Base-by-base conservation (phyloP, 2,113 vertebrate species). In the Oplegnathus fasciatus region DNA sequence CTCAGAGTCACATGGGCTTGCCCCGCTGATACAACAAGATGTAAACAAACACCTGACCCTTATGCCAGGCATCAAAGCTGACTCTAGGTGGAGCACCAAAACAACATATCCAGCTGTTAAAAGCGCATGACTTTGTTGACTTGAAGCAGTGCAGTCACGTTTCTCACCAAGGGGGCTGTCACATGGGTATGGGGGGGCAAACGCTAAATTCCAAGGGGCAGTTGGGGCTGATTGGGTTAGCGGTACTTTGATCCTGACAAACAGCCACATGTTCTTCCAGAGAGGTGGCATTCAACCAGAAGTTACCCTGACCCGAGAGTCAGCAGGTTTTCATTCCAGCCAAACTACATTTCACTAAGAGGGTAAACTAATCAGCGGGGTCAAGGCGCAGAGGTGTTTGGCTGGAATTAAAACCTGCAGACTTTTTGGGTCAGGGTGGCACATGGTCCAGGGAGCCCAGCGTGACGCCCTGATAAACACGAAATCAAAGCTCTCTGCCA, bases 11-110 rank as follows among this genome's bases (percentile, higher is more conserved):
- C 91, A 79, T 85, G 89, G 78, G 26, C 79, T 66, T 79, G 75
- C 55, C n/a, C 24, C 13, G 34, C 58, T 69, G 73, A 66, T 69
- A 61, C 13, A 71, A 50, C 62, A 44, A 24, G 75, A 76, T 54
- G 62, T 88, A 86, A 92, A 90, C 87, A 88, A 89, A 93, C 75
- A 69, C 77, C 40, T 70, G 86, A 86, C 78, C 52, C 34, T 18
- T 8, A 48, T 44, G 58, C 55, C 64, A 13, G 64, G 28, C 73
- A 6, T 30, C 52, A 22, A 42, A 80, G 61, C 30, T 48, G 55
- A 55, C 68, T 57, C 7, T 2, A 46, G 64, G 71, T 32, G 75
- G 46, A 73, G 54, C 20, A 7, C 5, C 48, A 20, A 60, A 58
- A 26, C 4, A 50, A 30, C 17, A 74, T 0, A 76, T 46, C 75